phyloP scores from a whole-genome alignment of 2,888 invertebrate genomes.

The Ctenicera cuprea region DNA sequence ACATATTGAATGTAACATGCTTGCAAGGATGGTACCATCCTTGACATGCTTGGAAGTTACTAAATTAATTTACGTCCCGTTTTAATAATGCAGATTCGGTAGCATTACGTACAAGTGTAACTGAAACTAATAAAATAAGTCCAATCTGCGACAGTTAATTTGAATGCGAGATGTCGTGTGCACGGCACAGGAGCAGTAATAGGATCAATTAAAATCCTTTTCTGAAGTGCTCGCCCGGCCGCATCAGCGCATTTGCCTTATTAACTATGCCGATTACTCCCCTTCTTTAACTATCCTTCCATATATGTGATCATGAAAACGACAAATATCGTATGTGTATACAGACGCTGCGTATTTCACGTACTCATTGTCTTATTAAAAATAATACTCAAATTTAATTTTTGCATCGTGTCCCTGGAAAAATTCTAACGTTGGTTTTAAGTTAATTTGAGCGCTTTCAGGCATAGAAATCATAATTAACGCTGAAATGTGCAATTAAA shows the following conservation, averaged over 20 bases:
- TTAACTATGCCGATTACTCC: conserved; percentile 61
- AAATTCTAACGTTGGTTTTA: conserved; percentile 22
- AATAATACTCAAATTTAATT: conserved; percentile 15
- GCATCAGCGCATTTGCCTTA: conserved; percentile 61
- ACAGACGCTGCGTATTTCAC: background rate
- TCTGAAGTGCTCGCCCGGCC: conserved; percentile 56
- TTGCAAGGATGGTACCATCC: no score
- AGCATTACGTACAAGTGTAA: conserved; percentile 46
- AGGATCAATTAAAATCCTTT: conserved; percentile 58
- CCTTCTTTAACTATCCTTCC: conserved; percentile 59
- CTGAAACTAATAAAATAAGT: conserved; percentile 52
- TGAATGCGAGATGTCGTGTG: conserved; percentile 53
- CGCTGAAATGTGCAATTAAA: conserved; percentile 29
- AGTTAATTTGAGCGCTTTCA: conserved; percentile 26
- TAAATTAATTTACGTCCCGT: conserved; percentile 37
- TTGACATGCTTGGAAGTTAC: conserved; percentile 32
- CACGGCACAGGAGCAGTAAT: conserved; percentile 53
- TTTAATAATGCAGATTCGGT: conserved; percentile 44
- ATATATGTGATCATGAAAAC: conserved; percentile 27
- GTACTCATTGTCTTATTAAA: conserved; percentile 13
- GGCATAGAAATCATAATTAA: conserved; percentile 30
- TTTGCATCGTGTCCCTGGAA: background rate
- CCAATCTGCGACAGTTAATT: conserved; percentile 53
- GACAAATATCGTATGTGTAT: background rate
- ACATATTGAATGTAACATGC: no score